Conservation (phyloP, 2,797 vertebrate genomes). For the Glossophaga mutica region DNA sequence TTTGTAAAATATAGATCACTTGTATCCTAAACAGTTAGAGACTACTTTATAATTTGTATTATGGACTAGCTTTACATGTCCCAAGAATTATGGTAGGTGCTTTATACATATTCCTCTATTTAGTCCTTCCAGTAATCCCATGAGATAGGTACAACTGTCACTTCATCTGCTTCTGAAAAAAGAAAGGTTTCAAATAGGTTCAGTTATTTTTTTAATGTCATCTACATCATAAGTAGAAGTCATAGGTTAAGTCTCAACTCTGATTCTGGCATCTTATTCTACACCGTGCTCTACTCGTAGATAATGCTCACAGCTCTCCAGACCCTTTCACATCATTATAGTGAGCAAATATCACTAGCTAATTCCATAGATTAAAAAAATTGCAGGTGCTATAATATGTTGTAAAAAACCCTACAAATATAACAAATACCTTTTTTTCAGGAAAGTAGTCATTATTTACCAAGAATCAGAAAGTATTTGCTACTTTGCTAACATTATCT, state of each 20-base stretch:
- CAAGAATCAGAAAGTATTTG: background rate
- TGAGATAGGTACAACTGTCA: background rate
- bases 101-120: background rate
- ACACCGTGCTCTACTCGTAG: background rate
- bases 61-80: background rate
- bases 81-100: background rate
- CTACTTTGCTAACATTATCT: background rate
- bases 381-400: background rate
- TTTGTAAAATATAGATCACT: background rate
- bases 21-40: background rate
- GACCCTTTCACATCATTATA: background rate
- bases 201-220: background rate
- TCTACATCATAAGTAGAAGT: background rate
- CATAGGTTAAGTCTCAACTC: background rate
- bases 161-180: background rate
- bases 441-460: background rate
- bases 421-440: background rate
- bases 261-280: background rate
- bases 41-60: background rate
- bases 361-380: background rate
- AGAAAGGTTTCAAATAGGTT: background rate
- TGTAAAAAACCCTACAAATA: background rate
- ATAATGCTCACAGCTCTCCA: background rate
- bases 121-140: background rate
- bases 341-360: background rate